Percentiles rank a stretch among this genome's conserved stretches.
Evolutionary conservation across 2,797 vertebrate species (phyloP).

Genomic region (Vireo griseus): DNA sequence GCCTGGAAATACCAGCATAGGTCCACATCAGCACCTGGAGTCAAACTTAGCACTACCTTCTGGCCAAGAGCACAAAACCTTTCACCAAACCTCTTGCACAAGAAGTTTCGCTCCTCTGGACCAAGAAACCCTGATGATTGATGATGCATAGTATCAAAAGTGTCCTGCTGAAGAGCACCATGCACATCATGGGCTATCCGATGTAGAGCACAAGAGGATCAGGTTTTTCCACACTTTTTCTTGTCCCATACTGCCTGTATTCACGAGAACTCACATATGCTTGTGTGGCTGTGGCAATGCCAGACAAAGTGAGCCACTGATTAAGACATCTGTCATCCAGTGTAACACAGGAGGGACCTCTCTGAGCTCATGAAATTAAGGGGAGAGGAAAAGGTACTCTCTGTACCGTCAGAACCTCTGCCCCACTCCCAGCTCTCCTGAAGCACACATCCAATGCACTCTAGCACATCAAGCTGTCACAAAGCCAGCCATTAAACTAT

Average conservation of each 20-base stretch:
- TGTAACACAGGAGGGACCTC: accelerated
- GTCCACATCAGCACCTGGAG: not conserved
- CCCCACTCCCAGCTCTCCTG: not conserved
- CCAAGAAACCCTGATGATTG: not conserved
- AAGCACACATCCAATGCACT: accelerated
- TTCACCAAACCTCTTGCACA: not conserved
- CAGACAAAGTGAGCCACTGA: not conserved
- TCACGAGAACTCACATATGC: not conserved
- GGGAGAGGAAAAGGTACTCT: not conserved
- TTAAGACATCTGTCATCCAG: not conserved
- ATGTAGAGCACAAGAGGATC: not conserved
- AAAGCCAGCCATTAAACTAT: not conserved
- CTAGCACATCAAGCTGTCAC: not conserved
- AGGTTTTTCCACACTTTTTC: not conserved
- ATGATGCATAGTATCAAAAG: not conserved
- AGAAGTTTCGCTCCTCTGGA: not conserved
- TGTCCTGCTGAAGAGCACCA: accelerated
- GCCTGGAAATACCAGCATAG: not conserved
- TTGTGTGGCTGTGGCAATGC: accelerated
- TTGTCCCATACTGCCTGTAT: not conserved
- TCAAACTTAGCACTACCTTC: not conserved
- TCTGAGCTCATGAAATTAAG: not conserved
- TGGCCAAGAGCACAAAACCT: not conserved
- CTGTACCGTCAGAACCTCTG: not conserved
- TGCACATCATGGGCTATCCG: not conserved